Conservation (phyloP, 53 echinoderm and acorn worm species). For the Echinometra lucunter region DNA sequence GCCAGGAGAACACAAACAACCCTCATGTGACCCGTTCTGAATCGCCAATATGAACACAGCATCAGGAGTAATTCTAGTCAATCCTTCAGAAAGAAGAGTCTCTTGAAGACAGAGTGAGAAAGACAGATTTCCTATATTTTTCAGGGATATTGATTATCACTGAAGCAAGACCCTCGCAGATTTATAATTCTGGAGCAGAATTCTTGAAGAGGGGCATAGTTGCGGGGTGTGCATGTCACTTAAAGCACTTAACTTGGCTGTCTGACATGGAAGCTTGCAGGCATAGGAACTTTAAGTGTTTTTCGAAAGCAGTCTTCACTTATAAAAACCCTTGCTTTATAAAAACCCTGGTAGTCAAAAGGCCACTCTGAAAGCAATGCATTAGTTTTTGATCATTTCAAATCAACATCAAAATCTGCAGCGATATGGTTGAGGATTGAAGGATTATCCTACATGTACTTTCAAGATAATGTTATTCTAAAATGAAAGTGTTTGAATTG, state of each 20-base stretch:
- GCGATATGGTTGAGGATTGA: too few relatives aligned
- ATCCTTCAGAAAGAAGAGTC: neutral
- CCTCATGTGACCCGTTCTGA: neutral
- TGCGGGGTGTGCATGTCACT: slow-evolving; percentile 34
- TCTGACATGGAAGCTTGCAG: neutral
- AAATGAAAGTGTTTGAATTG: neutral
- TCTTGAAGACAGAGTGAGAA: slow-evolving; percentile 3
- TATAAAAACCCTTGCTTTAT: neutral
- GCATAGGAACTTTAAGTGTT: neutral
- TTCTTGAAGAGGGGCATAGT: slow-evolving; percentile 3
- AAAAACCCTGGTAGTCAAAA: neutral
- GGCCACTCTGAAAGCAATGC: neutral
- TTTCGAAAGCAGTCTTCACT: neutral
- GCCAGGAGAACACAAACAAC: neutral
- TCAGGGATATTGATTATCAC: slow-evolving; percentile 26
- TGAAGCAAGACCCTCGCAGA: neutral
- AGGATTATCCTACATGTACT: neutral
- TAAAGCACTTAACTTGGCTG: neutral
- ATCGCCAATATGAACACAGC: neutral
- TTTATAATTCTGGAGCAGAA: slow-evolving; percentile 37
- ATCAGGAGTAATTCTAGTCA: neutral
- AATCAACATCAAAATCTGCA: neutral
- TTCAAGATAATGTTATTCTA: neutral
- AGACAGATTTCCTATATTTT: slow-evolving; percentile 38
- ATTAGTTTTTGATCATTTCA: neutral